Base-by-base conservation (phyloP, 92 coral and sea anemone species). In the Palythoa caribaeorum region DNA sequence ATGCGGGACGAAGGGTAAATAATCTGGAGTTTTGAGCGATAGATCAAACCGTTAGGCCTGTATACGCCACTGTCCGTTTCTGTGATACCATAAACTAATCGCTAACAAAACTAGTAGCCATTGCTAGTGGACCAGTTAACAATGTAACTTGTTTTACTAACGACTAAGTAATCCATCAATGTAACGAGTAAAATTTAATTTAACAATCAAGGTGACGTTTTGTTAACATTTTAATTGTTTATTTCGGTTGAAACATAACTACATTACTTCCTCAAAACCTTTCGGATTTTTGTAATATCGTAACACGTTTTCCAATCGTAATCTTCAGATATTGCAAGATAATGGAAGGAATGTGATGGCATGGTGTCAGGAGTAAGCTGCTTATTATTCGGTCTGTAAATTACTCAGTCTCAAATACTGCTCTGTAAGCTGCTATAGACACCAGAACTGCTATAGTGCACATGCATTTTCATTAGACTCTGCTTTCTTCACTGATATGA, bases 291-390 rank as follows among this genome's bases (percentile, higher is more conserved):
- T 13, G 39, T 38, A 66, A 81, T 12, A 11, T 62, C 54, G 57
- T 81, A 81, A 81, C 76, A 48, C 63, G 37, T 81, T 66, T 81
- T 81, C 47, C 59, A 68, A 81, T 81, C 86, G 86, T 68, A 81
- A 47, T 81, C 86, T 81, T 81, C 76, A 81, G 86, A 81, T 81
- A 37, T 66, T 17, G 39, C 75, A 65, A 48, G 86, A 53, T 81
- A 65, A 66, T 65, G 74, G 86, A 51, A 81, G 55, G 86, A 81
- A 47, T 65, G 86, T 66, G 76, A 66, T 66, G 86, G 86, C 86
- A 81, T 81, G 86, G 86, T 81, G 86, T 81, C 86, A 81, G 86
- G 86, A 81, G 86, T 37, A 63, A 81, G 57, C 75, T 81, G 86
- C 13, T 63, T 65, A 8, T 81, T 47, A 39, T 71, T 47, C 28